Percentiles rank a stretch among this genome's conserved stretches.
Conservation (phyloP, 2,797 vertebrate genomes). For the Rhadinocentrus ornatus region DNA sequence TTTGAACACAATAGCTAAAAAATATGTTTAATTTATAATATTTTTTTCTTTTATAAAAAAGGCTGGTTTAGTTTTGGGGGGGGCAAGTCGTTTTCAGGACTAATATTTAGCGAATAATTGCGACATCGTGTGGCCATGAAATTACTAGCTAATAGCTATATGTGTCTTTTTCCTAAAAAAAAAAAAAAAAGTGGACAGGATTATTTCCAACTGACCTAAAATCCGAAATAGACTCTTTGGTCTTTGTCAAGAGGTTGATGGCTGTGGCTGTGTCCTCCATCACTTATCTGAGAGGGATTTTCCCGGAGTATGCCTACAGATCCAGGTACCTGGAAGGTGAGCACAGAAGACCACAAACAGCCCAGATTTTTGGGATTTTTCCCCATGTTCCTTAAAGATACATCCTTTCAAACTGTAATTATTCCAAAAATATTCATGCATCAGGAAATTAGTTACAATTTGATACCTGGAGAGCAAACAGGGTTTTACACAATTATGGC, state of each 20-base stretch:
- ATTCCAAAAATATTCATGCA: too few species aligned
- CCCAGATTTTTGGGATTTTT: too few species aligned
- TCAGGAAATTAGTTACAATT: too few species aligned
- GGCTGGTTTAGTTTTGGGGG: too few species aligned
- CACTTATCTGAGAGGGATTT: conserved; percentile 83
- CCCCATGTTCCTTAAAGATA: too few species aligned
- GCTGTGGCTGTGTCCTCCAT: conserved; percentile 78
- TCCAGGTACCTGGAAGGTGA: conserved; percentile 82
- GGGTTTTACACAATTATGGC: too few species aligned
- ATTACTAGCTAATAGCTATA: too few species aligned
- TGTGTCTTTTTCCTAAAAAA: not conserved
- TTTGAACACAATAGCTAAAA: conserved; percentile 41
- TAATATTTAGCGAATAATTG: not conserved
- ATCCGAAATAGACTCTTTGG: conserved; percentile 71
- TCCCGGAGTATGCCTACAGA: conserved; percentile 81
- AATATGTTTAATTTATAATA: too few species aligned
- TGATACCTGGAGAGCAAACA: not conserved
- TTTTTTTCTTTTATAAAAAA: too few species aligned
- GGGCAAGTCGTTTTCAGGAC: too few species aligned
- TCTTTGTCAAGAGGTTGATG: conserved; percentile 82
- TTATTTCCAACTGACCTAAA: conserved; percentile 75
- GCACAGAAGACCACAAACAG: not conserved
- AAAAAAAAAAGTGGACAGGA: conserved; percentile 72
- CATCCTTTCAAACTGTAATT: too few species aligned
- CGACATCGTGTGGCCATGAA: conserved; percentile 37